Percentiles rank a stretch among this genome's conserved stretches.
Evolutionary conservation across 2,888 invertebrate species (phyloP).

Genomic region (Dicyrtoma fusca): DNA sequence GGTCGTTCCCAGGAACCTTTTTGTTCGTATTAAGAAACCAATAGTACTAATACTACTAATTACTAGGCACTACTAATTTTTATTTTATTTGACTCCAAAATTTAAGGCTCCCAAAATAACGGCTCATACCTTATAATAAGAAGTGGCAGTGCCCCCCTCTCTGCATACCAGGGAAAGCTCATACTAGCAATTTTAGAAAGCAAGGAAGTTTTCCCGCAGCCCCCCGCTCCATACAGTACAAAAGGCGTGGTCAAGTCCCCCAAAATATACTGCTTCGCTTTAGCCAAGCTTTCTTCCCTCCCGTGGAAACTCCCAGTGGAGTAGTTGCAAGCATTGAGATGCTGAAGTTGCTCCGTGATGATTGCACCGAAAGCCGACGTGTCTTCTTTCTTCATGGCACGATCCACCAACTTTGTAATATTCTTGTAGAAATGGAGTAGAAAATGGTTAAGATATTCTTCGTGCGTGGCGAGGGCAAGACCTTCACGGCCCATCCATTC

Average conservation of each 20-base stretch:
- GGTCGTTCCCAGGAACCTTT: slow-evolving; percentile 90
- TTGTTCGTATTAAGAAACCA: too few relatives aligned
- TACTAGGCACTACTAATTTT: too few relatives aligned
- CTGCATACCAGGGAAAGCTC: slow-evolving; percentile 71
- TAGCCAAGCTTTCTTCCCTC: slow-evolving; percentile 79
- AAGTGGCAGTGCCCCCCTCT: slow-evolving; percentile 72
- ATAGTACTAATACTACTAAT: too few relatives aligned
- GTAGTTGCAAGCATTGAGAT: slow-evolving; percentile 92
- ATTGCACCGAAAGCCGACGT: slow-evolving; percentile 91
- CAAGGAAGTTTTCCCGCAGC: slow-evolving; percentile 96
- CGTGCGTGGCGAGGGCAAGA: slow-evolving; percentile 86
- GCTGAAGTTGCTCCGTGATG: slow-evolving; percentile 90
- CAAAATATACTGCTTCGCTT: slow-evolving; percentile 80
- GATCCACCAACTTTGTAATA: slow-evolving; percentile 86
- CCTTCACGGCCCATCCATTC: slow-evolving; percentile 98
- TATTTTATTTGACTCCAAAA: too few relatives aligned
- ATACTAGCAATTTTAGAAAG: slow-evolving; percentile 88
- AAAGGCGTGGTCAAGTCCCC: slow-evolving; percentile 81
- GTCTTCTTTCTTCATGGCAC: slow-evolving; percentile 94
- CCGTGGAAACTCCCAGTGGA: slow-evolving; percentile 94
- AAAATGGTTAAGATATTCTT: slow-evolving; percentile 91
- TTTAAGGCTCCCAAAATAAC: slow-evolving; percentile 81
- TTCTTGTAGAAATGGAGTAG: slow-evolving; percentile 92
- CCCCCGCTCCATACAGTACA: slow-evolving; percentile 92
- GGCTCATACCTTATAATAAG: slow-evolving; percentile 87